These are phyloP conservation scores for Trichomycterus rosablanca DNA, from an alignment of 2,113 vertebrate genomes.

Conservation along the genomic window DNA sequence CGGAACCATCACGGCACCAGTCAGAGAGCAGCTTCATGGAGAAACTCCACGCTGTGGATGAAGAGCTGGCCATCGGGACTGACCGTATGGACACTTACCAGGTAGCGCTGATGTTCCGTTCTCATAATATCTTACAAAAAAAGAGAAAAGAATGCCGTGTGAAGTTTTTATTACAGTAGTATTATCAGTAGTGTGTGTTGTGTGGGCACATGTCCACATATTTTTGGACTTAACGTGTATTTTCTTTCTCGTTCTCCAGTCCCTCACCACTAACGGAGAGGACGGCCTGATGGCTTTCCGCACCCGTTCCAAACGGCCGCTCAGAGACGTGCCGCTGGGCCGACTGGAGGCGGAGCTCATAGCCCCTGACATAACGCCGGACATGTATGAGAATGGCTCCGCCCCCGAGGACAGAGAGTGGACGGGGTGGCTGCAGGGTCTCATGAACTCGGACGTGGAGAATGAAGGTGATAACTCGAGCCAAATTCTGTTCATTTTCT, in stretches of 20 bases:
- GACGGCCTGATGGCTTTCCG: constrained; percentile 83
- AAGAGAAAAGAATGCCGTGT: no score
- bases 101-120: constrained; percentile 59
- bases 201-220: no score
- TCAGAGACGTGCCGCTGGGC: constrained; percentile 84
- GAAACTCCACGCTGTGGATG: constrained; percentile 89
- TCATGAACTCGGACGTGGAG: constrained; percentile 83
- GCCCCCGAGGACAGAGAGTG: constrained; percentile 86
- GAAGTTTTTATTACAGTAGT: no score
- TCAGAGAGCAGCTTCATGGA: constrained; percentile 86
- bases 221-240: background rate
- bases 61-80: constrained; percentile 77
- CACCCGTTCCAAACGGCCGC: constrained; percentile 85
- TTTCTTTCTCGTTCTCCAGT: constrained; percentile 9
- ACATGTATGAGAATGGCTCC: constrained; percentile 84
- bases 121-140: background rate
- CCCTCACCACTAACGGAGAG: constrained; percentile 40
- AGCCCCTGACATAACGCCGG: constrained; percentile 90
- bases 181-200: no score
- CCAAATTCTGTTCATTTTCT: background rate
- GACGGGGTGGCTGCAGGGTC: constrained; percentile 87
- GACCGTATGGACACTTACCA: constrained; percentile 85
- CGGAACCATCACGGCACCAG: constrained; percentile 43
- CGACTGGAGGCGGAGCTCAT: constrained; percentile 86
- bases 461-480: constrained; percentile 73